These are phyloP conservation scores for Melanotaenia boesemani DNA, from an alignment of 2,797 vertebrate species.

Conservation along the genomic window DNA sequence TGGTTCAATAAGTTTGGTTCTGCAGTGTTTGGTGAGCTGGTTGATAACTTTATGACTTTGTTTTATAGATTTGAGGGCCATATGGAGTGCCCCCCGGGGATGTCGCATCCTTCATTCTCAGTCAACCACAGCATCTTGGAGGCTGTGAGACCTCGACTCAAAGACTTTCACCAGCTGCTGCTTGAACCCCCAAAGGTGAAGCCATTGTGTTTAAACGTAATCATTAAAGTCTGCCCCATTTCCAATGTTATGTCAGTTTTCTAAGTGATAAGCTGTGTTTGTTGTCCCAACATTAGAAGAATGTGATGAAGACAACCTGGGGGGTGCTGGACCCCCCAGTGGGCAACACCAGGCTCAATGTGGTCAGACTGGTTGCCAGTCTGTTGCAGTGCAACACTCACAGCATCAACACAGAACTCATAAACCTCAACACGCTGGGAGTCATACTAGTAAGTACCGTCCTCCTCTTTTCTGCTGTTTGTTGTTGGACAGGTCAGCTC, in stretches of 20 bases:
- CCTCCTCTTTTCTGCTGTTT: not conserved
- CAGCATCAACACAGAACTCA: constrained; percentile 93
- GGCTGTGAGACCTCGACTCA: constrained; percentile 93
- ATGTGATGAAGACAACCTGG: constrained; percentile 97
- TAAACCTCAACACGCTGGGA: constrained; percentile 96
- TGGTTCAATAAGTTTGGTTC: no score
- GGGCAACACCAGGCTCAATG: constrained; percentile 94
- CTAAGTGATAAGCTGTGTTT: constrained; percentile 12
- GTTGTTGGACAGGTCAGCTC: not conserved
- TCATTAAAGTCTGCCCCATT: no score
- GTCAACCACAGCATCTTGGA: constrained; percentile 97
- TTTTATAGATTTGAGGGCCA: constrained; percentile 94
- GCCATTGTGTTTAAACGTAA: not conserved
- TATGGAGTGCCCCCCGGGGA: constrained; percentile 94
- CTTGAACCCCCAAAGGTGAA: constrained; percentile 96
- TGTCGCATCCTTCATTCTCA: constrained; percentile 92
- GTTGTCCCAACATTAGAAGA: constrained; percentile 84
- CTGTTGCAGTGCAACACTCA: constrained; percentile 93
- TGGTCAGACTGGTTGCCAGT: constrained; percentile 95
- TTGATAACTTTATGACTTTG: no score
- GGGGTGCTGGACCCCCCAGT: constrained; percentile 96
- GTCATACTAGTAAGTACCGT: constrained; percentile 91
- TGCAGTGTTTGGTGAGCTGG: no score
- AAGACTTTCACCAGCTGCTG: constrained; percentile 95
- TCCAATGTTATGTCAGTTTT: not conserved